Base-by-base conservation (phyloP, 2,888 invertebrate genomes). In the Acholoe squamosa region DNA sequence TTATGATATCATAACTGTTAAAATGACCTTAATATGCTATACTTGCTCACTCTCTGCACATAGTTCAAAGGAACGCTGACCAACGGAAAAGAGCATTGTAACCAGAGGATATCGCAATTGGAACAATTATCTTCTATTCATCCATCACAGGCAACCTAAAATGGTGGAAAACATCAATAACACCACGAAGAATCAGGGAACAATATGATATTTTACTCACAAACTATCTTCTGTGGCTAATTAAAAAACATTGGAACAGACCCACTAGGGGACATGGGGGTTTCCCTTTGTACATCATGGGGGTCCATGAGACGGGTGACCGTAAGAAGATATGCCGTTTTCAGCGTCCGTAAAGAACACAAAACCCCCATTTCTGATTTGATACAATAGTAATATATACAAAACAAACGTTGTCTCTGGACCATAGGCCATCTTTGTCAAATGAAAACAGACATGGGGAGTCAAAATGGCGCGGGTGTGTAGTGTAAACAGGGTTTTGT, bases 241-340 rank as follows among this genome's bases (percentile, higher is more conserved):
- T 61, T 61, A 61, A n/a, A 61, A n/a, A 1, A 61, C 14, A n/a
- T 61, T 61, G 19, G n/a, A n/a, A 3, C 14, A 19, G 14, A n/a
- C 19, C 19, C 61, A 19, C 19, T 19, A 14, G 61, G 61, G 14
- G 25, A 0, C 71, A 14, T 28, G 71, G 71, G 71, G 71, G 25
- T 71, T 71, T 71, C 61, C n/a, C 71, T 28, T 71, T 71, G 14
- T 28, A 28, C 71, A 71, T 28, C 71, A 71, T 16, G 71, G 71
- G 71, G 71, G 71, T 71, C 71, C 28, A 28, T n/a, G 28, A 71
- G 28, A 25, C 71, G 0, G 3, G 71, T 3, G 61, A n/a, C 25
- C 71, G 3, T 0, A 25, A 28, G 25, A 25, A 25, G 28, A n/a
- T 61, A 22, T n/a, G 61, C 61, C 19, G 22, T 61, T 19, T 19